Percentiles rank a stretch among this genome's conserved stretches.
phyloP scores from a whole-genome alignment of 2,113 vertebrate genomes.

The Tinamus guttatus region DNA sequence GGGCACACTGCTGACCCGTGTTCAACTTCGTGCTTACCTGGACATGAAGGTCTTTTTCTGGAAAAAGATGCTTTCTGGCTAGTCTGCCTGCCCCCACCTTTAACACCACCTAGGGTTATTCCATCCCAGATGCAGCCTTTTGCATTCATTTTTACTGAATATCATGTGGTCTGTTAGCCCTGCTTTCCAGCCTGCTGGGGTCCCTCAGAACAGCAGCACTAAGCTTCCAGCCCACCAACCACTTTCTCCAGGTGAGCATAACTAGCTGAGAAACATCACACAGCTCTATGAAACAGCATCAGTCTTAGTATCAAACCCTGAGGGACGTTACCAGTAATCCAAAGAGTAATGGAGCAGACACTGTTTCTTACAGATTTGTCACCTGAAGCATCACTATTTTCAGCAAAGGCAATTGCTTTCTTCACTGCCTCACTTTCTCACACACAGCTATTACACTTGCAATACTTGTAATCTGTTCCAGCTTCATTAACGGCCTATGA shows the following conservation, averaged over 20 bases:
- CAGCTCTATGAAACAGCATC: neutral
- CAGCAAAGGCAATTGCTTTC: neutral
- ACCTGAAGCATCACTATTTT: neutral
- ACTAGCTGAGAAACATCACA: neutral
- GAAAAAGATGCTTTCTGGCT: neutral
- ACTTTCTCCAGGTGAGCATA: no score
- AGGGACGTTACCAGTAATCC: neutral
- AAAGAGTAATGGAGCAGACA: neutral
- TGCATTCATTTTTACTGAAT: neutral
- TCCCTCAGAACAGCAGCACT: neutral
- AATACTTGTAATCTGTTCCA: neutral
- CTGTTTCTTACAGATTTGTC: neutral
- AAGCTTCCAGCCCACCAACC: neutral
- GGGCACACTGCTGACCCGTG: neutral
- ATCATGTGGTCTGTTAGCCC: rapidly evolving
- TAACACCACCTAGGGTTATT: neutral
- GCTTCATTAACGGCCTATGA: neutral
- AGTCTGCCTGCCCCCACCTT: neutral
- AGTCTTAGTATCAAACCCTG: neutral
- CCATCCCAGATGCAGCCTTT: neutral
- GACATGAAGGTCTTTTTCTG: neutral
- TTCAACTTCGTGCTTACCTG: neutral
- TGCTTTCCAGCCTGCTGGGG: neutral
- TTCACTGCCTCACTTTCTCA: neutral
- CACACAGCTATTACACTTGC: neutral